Base-by-base conservation (phyloP, 2,113 vertebrate genomes). In the Leptodactylus fuscus region DNA sequence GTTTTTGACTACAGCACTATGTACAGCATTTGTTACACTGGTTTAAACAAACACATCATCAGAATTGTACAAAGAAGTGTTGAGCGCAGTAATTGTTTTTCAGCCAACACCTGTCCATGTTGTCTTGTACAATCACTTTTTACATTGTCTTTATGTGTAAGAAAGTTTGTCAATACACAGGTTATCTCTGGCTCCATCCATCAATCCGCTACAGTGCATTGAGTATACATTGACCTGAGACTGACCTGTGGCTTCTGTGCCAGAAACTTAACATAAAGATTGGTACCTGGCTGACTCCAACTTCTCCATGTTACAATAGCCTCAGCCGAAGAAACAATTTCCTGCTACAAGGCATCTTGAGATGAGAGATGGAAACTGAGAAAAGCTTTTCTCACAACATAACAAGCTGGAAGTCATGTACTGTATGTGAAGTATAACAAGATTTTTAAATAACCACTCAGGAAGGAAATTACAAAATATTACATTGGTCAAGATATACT, bases 291-390 rank as follows among this genome's bases (percentile, higher is more conserved):
- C 36, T 5, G 4, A 41, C 15, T 41, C 6, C 53, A 27, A 80
- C 77, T 62, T 80, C 34, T 58, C 38, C 22, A 41, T 78, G 18
- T 78, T 55, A 58, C 48, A 55, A 15, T 38, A 38, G 53, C 32
- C 20, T 78, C 22, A 60, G 53, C 6, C 41, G 53, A 4, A 44
- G n/a, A n/a, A 80, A 62, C 22, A 44, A 80, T 80, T 76, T 76
- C 22, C 36, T 60, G 77, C 53, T 60, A 80, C 36, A 60, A 58
- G 77, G 34, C 77, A 62, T 62, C 38, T 80, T 80, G 53, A 80
- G 53, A 62, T 60, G 55, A 80, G n/a, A 38, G 20, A 41, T 55
- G 77, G 77, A 80, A 80, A 34, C 34, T 62, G 77, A 24, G 36
- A 62, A 80, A 80, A 80, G 22, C 53, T 44, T 62, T 62, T 62